phyloP scores from a whole-genome alignment of 2,113 vertebrate genomes.

The Bostrychus sinensis region DNA sequence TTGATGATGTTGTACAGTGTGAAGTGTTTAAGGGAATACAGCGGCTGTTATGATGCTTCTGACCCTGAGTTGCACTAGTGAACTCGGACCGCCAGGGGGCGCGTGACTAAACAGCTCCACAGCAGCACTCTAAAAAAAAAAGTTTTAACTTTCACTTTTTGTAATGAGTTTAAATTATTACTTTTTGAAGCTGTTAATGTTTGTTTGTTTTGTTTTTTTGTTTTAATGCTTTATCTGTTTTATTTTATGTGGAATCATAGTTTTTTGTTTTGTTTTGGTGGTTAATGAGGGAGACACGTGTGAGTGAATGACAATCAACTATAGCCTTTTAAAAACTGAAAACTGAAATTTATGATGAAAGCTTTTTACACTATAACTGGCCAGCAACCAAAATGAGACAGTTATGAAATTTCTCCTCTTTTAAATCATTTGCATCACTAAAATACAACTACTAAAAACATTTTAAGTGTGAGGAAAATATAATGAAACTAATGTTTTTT shows the following conservation, averaged over 20 bases:
- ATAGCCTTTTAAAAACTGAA: constrained; percentile 3
- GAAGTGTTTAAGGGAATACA: constrained; percentile 35
- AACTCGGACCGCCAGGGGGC: constrained; percentile 47
- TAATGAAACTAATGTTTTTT: not conserved
- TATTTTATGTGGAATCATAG: constrained; percentile 44
- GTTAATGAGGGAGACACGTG: constrained; percentile 30
- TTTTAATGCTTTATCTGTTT: constrained; percentile 42
- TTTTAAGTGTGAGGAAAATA: not conserved
- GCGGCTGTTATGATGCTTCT: constrained; percentile 71
- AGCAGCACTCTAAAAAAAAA: constrained; percentile 63
- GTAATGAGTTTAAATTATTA: constrained; percentile 65
- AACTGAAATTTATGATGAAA: not conserved
- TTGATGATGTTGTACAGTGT: constrained; percentile 33
- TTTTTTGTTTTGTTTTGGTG: constrained; percentile 36
- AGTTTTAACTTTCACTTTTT: constrained; percentile 48
- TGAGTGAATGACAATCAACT: constrained; percentile 52
- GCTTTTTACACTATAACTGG: not conserved
- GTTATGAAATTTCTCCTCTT: not conserved
- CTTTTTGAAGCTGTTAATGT: constrained; percentile 63
- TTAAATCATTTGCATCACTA: not conserved
- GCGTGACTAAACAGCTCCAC: constrained; percentile 54
- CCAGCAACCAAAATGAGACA: not conserved
- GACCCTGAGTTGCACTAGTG: constrained; percentile 30
- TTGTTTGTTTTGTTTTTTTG: too few species aligned
- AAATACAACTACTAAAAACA: not conserved